Conservation (phyloP, 2,888 invertebrate genomes). For the Xanthia icteritia region DNA sequence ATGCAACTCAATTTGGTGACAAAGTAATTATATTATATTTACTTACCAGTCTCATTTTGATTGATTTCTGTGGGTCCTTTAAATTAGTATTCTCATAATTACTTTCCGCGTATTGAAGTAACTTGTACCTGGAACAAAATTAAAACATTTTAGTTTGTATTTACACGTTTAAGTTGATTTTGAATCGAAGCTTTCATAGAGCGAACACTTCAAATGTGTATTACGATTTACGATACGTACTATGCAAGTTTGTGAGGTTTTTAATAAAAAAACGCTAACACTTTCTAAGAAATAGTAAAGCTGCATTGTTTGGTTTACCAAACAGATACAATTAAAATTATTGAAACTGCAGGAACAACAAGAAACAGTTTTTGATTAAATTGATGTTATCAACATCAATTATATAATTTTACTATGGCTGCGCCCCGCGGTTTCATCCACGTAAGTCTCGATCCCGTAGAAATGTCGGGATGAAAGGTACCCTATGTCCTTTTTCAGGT, state of each 20-base stretch:
- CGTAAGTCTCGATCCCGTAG: too few species aligned
- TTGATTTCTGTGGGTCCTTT: conserved; percentile 66
- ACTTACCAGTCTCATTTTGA: conserved; percentile 88
- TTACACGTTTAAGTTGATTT: neutral
- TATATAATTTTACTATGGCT: neutral
- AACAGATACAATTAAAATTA: neutral
- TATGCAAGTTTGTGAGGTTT: neutral
- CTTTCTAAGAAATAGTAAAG: neutral
- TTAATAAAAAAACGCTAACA: neutral
- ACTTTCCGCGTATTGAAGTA: conserved; percentile 70
- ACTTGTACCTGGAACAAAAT: conserved; percentile 81
- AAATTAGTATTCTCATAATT: conserved; percentile 74
- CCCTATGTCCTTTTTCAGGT: too few species aligned
- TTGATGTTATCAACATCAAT: conserved; percentile 1
- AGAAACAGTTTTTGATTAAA: neutral
- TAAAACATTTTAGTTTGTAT: conserved; percentile 34
- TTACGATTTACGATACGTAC: neutral
- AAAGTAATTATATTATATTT: conserved; percentile 12
- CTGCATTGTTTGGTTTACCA: neutral
- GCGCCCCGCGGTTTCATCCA: too few species aligned
- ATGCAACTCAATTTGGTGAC: conserved; percentile 1
- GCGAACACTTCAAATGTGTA: neutral
- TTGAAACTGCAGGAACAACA: neutral
- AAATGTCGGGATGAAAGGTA: too few species aligned
- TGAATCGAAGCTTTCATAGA: neutral